Evolutionary conservation across 2,888 invertebrate species (phyloP), one percentile per base, ranked within the genome.

Genomic region (Agrotis puta): DNA sequence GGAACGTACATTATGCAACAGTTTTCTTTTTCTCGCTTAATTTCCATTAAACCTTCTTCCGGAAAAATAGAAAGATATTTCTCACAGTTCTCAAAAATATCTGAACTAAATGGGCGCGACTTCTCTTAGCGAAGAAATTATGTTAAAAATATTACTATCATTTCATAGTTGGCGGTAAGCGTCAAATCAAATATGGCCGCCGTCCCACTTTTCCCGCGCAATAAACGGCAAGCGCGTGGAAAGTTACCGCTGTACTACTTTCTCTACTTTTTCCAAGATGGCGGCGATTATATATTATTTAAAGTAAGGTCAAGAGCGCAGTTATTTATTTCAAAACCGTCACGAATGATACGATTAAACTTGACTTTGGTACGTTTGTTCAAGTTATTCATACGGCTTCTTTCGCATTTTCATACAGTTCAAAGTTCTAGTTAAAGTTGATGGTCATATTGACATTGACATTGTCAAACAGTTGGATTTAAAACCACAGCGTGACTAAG

Each of bases 241-340:
- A 96, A 96, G 96, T 96, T 95, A 94, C 95, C 90, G 90, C 89
- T 93, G 95, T 92, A 95, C 96, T 96, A 95, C 96, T 96, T 96
- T 96, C 96, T 95, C 96, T 93, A 93, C 95, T 95, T 95, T 95
- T 96, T 94, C 94, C 93, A 95, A 95, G 91, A 95, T 95, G 95
- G 95, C 94, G 87, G 90, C 86, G 89, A 87, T 89, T 91, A 90
- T 90, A 74, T 92, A 89, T 88, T 89, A 88, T 90, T 91, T 85
- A 85, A 89, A 89, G 86, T 88, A 93, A 94, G 94, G 94, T 95
- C 95, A 95, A 93, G 92, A 90, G 88, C 89, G 83, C 72, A 82
- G 77, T 76, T 85, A 84, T 87, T 87, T 82, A 85, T 86, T 83
- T 84, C 74, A 80, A 84, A 79, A 59, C 47, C 62, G 74, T 67